Conservation (phyloP, 2,113 vertebrate species). For the Aramus guarauna region DNA sequence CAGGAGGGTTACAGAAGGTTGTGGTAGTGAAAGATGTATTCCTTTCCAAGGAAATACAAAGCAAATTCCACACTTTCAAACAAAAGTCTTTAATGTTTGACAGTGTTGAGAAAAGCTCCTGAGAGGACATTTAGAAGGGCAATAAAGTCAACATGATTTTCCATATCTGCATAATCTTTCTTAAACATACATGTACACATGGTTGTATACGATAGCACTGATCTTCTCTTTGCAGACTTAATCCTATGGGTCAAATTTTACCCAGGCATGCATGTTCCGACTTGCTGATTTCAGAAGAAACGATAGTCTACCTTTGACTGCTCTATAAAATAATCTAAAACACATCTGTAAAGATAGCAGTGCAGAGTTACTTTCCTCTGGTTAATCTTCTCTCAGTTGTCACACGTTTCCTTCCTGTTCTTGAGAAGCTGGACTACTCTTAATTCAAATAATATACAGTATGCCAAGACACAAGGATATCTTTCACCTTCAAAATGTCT, state of each 20-base stretch:
- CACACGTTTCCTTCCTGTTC: neutral
- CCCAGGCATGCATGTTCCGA: neutral
- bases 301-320: neutral
- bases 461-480: neutral
- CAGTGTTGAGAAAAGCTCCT: conserved; percentile 61
- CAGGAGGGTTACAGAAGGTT: conserved; percentile 71
- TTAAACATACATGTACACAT: conserved; percentile 25
- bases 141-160: conserved; percentile 65
- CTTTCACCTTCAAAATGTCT: conserved; percentile 1
- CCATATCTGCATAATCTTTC: conserved; percentile 23
- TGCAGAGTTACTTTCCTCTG: neutral
- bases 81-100: conserved; percentile 68
- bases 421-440: neutral
- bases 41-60: conserved; percentile 73
- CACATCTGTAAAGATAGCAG: neutral
- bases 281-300: conserved; percentile 21
- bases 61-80: conserved; percentile 67
- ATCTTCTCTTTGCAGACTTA: neutral
- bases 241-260: neutral
- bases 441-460: neutral
- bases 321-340: conserved; percentile 13
- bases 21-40: conserved; percentile 69
- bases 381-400: neutral
- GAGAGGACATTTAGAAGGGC: conserved; percentile 65
- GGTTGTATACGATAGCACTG: neutral